A percentile compares a stretch with the other conserved stretches of the same genome.
Evolutionary conservation across 2,113 vertebrate genomes (phyloP).

Genomic region (Fregata magnificens): DNA sequence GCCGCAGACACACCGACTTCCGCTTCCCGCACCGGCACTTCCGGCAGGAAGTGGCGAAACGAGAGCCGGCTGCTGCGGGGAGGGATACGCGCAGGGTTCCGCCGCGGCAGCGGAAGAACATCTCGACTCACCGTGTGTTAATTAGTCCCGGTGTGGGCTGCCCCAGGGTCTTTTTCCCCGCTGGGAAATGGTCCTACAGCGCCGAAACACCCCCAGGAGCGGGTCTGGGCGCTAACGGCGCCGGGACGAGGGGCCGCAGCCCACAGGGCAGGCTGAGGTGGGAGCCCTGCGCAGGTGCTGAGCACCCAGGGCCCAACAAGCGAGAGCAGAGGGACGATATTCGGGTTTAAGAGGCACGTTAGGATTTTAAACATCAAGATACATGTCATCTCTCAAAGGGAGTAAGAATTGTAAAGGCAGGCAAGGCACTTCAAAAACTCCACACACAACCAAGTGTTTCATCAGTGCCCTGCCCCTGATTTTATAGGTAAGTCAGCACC

Average conservation of each 20-base stretch:
- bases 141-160: neutral
- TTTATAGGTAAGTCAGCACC: neutral
- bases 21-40: neutral
- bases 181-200: neutral
- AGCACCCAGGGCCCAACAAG: accelerated
- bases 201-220: neutral
- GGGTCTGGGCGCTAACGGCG: neutral
- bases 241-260: accelerated
- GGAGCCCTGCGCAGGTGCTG: accelerated
- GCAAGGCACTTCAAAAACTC: neutral
- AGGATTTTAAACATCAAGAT: accelerated
- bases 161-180: accelerated
- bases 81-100: accelerated
- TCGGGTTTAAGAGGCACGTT: accelerated
- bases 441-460: accelerated
- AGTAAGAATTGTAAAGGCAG: accelerated
- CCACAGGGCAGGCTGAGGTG: accelerated
- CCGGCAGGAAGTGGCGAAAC: neutral
- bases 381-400: accelerated
- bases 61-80: accelerated
- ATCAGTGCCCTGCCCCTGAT: accelerated
- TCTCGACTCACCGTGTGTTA: accelerated
- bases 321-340: accelerated
- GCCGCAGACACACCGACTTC: neutral
- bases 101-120: neutral